Conservation (phyloP, 2,797 vertebrate genomes). For the Apodemus agrarius region DNA sequence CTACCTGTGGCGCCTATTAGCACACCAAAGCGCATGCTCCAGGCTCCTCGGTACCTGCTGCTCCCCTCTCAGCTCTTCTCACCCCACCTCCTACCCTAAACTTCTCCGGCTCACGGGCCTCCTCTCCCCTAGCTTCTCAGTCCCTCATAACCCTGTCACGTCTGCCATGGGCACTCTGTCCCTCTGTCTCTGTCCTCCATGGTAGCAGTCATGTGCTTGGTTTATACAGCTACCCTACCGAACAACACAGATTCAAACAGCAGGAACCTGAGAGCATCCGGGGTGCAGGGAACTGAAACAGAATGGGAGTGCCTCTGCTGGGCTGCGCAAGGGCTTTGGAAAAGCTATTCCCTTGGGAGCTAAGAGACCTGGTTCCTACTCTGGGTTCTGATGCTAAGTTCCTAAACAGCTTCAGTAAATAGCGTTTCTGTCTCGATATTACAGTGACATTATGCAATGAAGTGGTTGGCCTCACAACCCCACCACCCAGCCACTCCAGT, state of each 20-base stretch:
- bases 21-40: background rate
- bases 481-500: background rate
- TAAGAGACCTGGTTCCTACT: background rate
- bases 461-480: background rate
- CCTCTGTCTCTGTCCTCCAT: background rate
- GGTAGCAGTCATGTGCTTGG: background rate
- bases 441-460: background rate
- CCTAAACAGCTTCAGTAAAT: background rate
- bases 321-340: background rate
- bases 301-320: fast-evolving
- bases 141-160: background rate
- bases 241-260: background rate
- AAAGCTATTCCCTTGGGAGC: background rate
- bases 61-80: background rate
- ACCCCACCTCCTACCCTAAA: background rate
- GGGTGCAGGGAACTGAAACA: constrained; percentile 3
- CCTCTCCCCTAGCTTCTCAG: background rate
- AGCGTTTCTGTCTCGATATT: background rate
- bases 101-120: background rate
- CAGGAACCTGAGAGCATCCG: background rate
- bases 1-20: background rate
- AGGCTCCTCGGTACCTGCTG: background rate
- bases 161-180: background rate
- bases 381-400: background rate
- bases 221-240: background rate